Percentiles rank a stretch among this genome's conserved stretches.
These are phyloP conservation scores for Drosophila kikkawai DNA, from an alignment of 1,140 invertebrate species.

Conservation along the genomic window DNA sequence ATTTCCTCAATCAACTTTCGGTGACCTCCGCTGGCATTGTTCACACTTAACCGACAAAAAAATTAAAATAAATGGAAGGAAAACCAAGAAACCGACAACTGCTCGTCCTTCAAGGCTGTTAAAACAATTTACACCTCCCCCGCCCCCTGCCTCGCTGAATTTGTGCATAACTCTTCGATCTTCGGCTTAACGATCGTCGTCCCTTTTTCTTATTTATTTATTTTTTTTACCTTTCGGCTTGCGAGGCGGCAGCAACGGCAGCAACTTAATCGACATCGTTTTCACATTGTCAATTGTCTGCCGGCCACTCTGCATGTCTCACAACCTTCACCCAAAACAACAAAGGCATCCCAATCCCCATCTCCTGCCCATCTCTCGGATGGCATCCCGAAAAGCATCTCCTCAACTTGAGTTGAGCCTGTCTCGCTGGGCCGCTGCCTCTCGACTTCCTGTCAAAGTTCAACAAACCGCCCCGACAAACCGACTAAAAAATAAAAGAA, in stretches of 20 bases:
- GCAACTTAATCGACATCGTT: constrained; percentile 82
- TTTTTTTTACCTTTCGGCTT: constrained; percentile 16
- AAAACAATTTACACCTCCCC: constrained; percentile 77
- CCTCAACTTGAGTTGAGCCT: constrained; percentile 59
- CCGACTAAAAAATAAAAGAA: constrained; percentile 26
- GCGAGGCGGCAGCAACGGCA: constrained; percentile 58
- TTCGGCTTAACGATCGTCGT: constrained; percentile 59
- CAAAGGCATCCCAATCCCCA: constrained; percentile 40
- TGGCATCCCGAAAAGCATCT: constrained; percentile 55
- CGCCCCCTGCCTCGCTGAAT: neutral
- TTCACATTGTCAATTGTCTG: constrained; percentile 81
- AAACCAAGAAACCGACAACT: constrained; percentile 42
- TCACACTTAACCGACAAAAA: constrained; percentile 49
- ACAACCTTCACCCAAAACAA: constrained; percentile 66
- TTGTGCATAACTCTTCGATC: constrained; percentile 72
- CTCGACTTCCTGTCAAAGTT: constrained; percentile 81
- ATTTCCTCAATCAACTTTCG: constrained; percentile 55
- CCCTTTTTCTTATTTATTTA: constrained; percentile 42
- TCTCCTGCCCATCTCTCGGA: constrained; percentile 4
- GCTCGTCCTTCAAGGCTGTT: constrained; percentile 79
- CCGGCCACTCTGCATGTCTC: constrained; percentile 76
- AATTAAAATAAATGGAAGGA: constrained; percentile 30
- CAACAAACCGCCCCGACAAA: constrained; percentile 79
- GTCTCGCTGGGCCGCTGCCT: constrained; percentile 61
- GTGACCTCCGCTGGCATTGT: constrained; percentile 60